Percentiles rank a stretch among this genome's conserved stretches.
Conservation (phyloP, 2,113 vertebrate species). For the Microcebus jonahi region DNA sequence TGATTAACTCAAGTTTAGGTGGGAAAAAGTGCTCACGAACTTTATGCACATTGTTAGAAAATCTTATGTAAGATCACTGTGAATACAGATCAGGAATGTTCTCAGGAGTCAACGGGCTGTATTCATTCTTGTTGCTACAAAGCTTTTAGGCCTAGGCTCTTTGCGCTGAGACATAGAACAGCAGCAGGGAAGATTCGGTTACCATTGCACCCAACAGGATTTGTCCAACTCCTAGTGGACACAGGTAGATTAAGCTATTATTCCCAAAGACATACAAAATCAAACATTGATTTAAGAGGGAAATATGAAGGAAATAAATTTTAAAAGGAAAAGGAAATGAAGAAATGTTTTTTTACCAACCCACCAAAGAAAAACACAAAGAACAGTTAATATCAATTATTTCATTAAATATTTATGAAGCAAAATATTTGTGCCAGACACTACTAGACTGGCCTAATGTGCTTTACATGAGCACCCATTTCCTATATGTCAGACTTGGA, state of each 20-base stretch:
- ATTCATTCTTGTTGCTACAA: neutral
- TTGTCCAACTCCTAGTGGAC: neutral
- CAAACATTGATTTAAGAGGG: neutral
- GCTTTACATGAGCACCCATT: neutral
- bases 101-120: neutral
- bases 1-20: neutral
- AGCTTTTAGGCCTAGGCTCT: neutral
- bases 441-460: neutral
- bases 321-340: neutral
- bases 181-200: neutral
- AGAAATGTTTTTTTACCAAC: neutral
- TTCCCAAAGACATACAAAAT: neutral
- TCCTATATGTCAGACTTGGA: neutral
- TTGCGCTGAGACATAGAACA: neutral
- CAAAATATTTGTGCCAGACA: neutral
- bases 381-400: neutral
- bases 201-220: fast-evolving
- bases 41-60: neutral
- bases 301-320: neutral
- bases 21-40: neutral
- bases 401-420: neutral
- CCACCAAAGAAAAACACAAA: neutral
- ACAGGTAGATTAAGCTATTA: no score
- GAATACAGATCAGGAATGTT: neutral
- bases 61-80: neutral